Evolutionary conservation across 2,113 vertebrate genomes (phyloP).

Genomic region (Ranitomeya variabilis): DNA sequence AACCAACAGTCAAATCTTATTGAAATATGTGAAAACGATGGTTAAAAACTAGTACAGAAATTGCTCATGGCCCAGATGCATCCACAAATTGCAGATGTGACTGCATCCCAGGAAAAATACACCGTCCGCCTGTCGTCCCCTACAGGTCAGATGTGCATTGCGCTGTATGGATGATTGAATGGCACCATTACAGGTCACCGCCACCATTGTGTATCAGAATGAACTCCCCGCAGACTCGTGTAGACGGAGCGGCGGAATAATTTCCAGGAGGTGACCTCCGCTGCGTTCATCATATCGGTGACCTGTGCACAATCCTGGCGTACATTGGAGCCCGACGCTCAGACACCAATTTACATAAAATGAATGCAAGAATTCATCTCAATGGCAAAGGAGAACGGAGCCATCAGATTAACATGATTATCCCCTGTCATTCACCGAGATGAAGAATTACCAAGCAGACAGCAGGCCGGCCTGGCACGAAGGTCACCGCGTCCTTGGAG

Average conservation of each 20-base stretch:
- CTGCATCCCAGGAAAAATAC: too few relatives aligned
- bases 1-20: too few relatives aligned
- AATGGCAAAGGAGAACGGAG: constrained; percentile 5
- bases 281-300: not conserved
- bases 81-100: too few relatives aligned
- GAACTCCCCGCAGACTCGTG: not conserved
- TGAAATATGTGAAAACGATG: too few relatives aligned
- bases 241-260: not conserved
- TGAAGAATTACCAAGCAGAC: not conserved
- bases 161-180: not conserved
- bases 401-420: constrained; percentile 9
- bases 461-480: not conserved
- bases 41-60: too few relatives aligned
- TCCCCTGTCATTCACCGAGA: not conserved
- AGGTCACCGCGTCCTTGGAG: constrained; percentile 2
- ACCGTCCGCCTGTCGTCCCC: not conserved
- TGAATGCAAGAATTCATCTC: not conserved
- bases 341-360: not conserved
- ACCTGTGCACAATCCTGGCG: not conserved
- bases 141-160: not conserved
- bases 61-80: too few relatives aligned
- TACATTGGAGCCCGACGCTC: not conserved
- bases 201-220: not conserved
- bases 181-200: not conserved
- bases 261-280: not conserved